Conservation (phyloP, 1,140 invertebrate species). For the Thaumatotibia leucotreta region DNA sequence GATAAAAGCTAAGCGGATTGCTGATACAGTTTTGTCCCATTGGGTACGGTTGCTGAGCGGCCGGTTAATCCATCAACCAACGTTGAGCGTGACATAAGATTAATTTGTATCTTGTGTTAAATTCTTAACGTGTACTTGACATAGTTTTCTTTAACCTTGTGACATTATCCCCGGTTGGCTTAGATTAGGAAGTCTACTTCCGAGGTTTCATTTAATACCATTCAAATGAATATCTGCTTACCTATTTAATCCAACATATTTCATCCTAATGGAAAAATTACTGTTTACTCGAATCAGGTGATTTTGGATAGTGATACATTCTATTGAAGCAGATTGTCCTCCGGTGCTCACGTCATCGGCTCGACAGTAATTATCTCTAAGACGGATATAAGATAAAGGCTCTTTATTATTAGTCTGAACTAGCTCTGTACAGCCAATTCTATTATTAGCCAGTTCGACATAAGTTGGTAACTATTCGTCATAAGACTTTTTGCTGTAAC, state of each 20-base stretch:
- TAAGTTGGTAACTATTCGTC: neutral
- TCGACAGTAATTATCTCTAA: neutral
- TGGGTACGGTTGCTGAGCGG: neutral
- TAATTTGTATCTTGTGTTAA: constrained; percentile 22
- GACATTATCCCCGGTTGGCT: constrained; percentile 31
- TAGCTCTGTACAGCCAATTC: neutral
- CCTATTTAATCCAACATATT: neutral
- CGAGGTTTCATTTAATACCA: constrained; percentile 16
- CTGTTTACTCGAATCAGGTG: neutral
- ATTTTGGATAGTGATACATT: neutral
- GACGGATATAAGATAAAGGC: neutral
- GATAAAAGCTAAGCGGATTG: neutral
- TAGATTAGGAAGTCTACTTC: constrained; percentile 29
- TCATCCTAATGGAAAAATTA: neutral
- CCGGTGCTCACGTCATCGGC: neutral
- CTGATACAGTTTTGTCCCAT: neutral
- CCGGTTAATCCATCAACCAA: neutral
- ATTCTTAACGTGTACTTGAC: constrained; percentile 40
- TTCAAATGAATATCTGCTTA: constrained; percentile 18
- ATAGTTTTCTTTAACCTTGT: constrained; percentile 40
- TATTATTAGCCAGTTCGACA: neutral
- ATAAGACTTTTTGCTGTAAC: constrained; percentile 1
- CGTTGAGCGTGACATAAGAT: constrained; percentile 7
- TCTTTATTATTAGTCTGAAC: neutral
- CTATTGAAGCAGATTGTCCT: neutral